phyloP scores from a whole-genome alignment of 1,140 invertebrate genomes.

The Cydia splendana region DNA sequence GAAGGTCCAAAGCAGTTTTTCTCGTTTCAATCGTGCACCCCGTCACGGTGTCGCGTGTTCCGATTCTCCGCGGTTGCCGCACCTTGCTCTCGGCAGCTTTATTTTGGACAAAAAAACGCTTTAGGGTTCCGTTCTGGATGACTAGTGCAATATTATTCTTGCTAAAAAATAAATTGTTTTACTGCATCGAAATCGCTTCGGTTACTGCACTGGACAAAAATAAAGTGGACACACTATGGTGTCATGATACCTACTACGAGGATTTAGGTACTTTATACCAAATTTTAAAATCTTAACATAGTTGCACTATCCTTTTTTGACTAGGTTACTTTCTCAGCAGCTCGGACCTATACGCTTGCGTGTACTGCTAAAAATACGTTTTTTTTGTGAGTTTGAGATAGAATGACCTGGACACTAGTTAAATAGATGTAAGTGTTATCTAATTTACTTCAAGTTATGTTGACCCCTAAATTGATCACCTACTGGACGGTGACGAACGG shows the following conservation, averaged over 20 bases:
- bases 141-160: conserved; percentile 17
- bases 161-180: conserved; percentile 9
- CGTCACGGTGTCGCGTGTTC: conserved; percentile 72
- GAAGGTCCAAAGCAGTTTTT: conserved; percentile 44
- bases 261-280: too few species aligned
- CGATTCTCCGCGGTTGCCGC: conserved; percentile 61
- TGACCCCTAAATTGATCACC: conserved; percentile 52
- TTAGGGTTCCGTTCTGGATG: conserved; percentile 37
- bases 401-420: background rate
- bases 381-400: too few species aligned
- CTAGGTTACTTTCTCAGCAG: too few species aligned
- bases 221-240: background rate
- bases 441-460: conserved; percentile 27
- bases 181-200: background rate
- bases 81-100: conserved; percentile 53
- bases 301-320: too few species aligned
- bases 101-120: conserved; percentile 45
- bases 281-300: too few species aligned
- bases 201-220: background rate
- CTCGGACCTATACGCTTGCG: too few species aligned
- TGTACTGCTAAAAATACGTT: too few species aligned
- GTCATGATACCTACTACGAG: background rate
- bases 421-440: too few species aligned
- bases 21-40: conserved; percentile 50
- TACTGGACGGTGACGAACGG: conserved; percentile 63